Base-by-base conservation (phyloP, 1,140 invertebrate genomes). In the Dendroctonus ponderosae region DNA sequence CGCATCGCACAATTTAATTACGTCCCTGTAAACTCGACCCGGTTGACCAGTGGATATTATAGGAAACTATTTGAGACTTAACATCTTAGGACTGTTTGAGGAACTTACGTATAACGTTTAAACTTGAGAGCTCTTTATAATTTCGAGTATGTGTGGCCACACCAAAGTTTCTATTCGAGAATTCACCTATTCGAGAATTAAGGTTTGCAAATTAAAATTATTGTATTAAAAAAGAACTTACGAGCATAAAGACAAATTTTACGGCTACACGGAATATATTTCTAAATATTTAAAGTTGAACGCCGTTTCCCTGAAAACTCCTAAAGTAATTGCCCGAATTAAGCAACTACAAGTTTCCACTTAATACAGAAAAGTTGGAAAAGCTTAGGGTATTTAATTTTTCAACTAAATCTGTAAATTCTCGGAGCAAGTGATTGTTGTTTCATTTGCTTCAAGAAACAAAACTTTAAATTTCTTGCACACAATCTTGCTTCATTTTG, bases 1-100 rank as follows among this genome's bases (percentile, higher is more conserved):
- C 61, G 63, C 67, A 73, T 65, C 71, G 74, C 71, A 75, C 72
- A 73, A 75, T 75, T 75, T 75, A 75, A 75, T 75, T 75, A 75
- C 71, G 60, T 59, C 67, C 67, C 66, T 62, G 66, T 72, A 75
- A 70, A 74, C 72, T 69, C 65, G 64, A 57, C 66, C 65, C 52
- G 67, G 70, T 68, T 75, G 74, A 75, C 74, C 74, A 72, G 74
- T 72, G 72, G 72, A 71, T 75, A 75, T 74, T 74, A 75, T 71
- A 68, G 71, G 72, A 73, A 75, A 75, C 74, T 75, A 75, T 75
- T 74, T 69, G 72, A 62, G 72, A 75, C 65, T 74, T 70, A 70
- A 68, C 74, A 66, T 75, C 74, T 75, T 75, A 71, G 72, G 61
- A 56, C 69, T 65, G 67, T 71, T 71, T 71, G 70, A 71, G 70